phyloP scores from a whole-genome alignment of 2,888 invertebrate species.

The Hanleya hanleyi region DNA sequence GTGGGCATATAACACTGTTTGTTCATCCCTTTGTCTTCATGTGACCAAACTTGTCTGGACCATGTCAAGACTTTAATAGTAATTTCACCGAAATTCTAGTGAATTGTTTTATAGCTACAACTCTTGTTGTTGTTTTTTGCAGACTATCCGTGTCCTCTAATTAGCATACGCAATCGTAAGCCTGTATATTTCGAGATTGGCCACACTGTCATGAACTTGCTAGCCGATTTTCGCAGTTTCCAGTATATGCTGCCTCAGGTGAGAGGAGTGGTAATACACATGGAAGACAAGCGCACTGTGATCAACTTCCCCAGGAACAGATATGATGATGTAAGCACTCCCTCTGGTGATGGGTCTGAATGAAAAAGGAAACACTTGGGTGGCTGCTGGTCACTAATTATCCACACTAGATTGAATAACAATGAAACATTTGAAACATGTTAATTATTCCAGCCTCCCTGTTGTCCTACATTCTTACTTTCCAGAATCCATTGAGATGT shows the following conservation, averaged over 20 bases:
- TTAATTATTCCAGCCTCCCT: too few species aligned
- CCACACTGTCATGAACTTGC: slow-evolving; percentile 89
- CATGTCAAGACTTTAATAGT: neutral
- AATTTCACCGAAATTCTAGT: neutral
- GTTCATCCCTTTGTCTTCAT: neutral
- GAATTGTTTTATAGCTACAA: too few species aligned
- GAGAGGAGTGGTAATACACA: slow-evolving; percentile 85
- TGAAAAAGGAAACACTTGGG: too few species aligned
- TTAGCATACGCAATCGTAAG: slow-evolving; percentile 84
- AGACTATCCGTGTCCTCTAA: slow-evolving; percentile 87
- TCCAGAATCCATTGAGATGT: too few species aligned
- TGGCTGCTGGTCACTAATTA: too few species aligned
- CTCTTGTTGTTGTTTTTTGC: slow-evolving; percentile 31
- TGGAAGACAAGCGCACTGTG: slow-evolving; percentile 86
- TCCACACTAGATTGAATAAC: too few species aligned
- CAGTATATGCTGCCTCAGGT: slow-evolving; percentile 86
- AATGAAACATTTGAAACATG: too few species aligned
- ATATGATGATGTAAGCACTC: slow-evolving; percentile 74
- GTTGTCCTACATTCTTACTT: too few species aligned
- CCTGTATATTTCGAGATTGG: slow-evolving; percentile 90
- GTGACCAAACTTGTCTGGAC: too few species aligned
- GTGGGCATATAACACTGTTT: too few species aligned
- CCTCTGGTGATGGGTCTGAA: too few species aligned
- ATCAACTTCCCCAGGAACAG: slow-evolving; percentile 85
- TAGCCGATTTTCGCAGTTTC: slow-evolving; percentile 89